Base-by-base conservation (phyloP, 2,888 invertebrate genomes). In the Listrodromus nycthemerus region DNA sequence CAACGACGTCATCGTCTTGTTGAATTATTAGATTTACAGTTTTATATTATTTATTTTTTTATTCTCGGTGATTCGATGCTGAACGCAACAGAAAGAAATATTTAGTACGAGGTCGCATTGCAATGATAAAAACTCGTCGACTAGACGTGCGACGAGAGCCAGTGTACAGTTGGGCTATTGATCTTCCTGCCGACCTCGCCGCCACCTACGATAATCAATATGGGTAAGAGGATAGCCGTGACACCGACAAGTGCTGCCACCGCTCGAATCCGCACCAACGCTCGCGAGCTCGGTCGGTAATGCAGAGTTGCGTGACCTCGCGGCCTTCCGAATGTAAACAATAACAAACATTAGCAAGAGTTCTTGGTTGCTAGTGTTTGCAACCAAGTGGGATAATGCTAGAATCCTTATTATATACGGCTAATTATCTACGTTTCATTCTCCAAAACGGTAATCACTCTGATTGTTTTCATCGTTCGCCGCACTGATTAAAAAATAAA, bases 151-250 rank as follows among this genome's bases (percentile, higher is more conserved):
- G 41, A 85, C 85, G 82, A 84, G 84, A 84, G 81, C 86, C 87
- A 89, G 89, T 80, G 87, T 82, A 78, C 41, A 78, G 33, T 85
- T 83, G 80, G 80, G 80, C 90, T 92, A 92, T 93, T 92, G 93
- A 93, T 93, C 91, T 89, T 91, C 87, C 88, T 90, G 89, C 91
- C 90, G 92, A 92, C 91, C 83, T 89, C 89, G 88, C 86, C 90
- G 91, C 93, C 92, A 92, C 91, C 92, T 92, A 91, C 87, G 85
- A 89, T 91, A 92, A 93, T 93, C 93, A 92, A 93, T 93, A 87
- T 16, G 16, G 16, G 41, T 80, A 41, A 55, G 82, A 16, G 71
- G 69, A 61, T 50, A 45, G 45, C 27, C 41, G 63, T 21, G 21
- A n/a, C 45, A 33, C 80, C 73, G 80, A 71, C 77, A 50, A 5